Conservation (phyloP, 2,113 vertebrate species). For the Chamaetylas fuelleborni region DNA sequence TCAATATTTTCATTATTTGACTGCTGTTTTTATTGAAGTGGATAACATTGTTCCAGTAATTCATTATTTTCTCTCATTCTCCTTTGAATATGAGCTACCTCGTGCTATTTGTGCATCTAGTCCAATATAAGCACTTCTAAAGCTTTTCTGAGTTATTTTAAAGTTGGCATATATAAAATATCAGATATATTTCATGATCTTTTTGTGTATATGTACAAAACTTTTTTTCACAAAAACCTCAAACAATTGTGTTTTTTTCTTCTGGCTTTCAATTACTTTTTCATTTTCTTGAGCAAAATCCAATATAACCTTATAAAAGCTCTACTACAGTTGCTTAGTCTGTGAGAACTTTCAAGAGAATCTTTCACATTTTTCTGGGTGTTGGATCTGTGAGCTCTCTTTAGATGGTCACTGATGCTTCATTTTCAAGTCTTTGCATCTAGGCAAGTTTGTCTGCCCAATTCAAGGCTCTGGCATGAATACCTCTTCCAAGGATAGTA, state of each 20-base stretch:
- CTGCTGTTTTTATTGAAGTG: background rate
- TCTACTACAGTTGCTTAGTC: background rate
- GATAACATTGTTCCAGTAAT: background rate
- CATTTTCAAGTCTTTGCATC: background rate
- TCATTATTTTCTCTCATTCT: background rate
- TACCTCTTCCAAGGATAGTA: background rate
- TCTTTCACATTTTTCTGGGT: background rate
- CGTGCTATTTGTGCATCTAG: background rate
- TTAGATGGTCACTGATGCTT: background rate
- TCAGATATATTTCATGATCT: background rate
- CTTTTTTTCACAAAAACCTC: background rate
- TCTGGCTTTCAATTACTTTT: background rate
- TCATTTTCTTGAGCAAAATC: background rate
- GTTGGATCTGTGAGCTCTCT: background rate
- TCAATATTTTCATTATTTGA: conserved; percentile 5
- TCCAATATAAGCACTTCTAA: background rate
- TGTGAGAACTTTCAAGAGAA: background rate
- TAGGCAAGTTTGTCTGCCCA: background rate
- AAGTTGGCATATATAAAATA: background rate
- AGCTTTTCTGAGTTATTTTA: background rate
- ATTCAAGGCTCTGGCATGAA: background rate
- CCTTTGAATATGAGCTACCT: background rate
- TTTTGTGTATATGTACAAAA: background rate
- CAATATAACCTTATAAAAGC: background rate
- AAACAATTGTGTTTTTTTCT: background rate